Percentiles rank a stretch among this genome's conserved stretches.
Evolutionary conservation across 2,797 vertebrate species (phyloP).

Genomic region (Tenualosa thibaudeaui): DNA sequence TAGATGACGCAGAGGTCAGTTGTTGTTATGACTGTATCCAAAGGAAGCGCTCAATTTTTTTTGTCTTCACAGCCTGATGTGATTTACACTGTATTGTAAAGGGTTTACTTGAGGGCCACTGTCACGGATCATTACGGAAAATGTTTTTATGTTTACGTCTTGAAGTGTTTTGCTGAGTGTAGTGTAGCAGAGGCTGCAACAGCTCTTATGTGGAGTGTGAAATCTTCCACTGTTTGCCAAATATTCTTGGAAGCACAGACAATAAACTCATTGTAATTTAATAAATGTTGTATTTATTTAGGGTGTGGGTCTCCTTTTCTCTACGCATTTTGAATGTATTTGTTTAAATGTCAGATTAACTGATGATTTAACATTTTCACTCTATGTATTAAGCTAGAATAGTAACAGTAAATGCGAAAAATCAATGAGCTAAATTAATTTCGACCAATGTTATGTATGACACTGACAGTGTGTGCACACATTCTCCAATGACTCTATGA

Average conservation of each 20-base stretch:
- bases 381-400: background rate
- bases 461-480: too few species aligned
- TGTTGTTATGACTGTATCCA: background rate
- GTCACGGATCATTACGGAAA: background rate
- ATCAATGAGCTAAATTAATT: background rate
- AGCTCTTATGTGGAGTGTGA: background rate
- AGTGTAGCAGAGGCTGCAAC: background rate
- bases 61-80: constrained; percentile 3
- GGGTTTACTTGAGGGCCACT: constrained; percentile 1
- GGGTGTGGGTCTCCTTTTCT: background rate
- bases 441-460: too few species aligned
- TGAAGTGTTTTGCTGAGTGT: background rate
- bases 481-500: too few species aligned
- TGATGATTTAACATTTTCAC: background rate
- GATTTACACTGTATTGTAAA: background rate
- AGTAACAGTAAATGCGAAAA: background rate
- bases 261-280: background rate
- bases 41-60: background rate
- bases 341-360: background rate
- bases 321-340: background rate
- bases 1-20: background rate
- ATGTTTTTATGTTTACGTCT: constrained; percentile 11
- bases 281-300: background rate
- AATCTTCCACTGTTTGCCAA: background rate
- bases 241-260: background rate